phyloP scores from a whole-genome alignment of 1,140 invertebrate species.

The Triops longicaudatus region DNA sequence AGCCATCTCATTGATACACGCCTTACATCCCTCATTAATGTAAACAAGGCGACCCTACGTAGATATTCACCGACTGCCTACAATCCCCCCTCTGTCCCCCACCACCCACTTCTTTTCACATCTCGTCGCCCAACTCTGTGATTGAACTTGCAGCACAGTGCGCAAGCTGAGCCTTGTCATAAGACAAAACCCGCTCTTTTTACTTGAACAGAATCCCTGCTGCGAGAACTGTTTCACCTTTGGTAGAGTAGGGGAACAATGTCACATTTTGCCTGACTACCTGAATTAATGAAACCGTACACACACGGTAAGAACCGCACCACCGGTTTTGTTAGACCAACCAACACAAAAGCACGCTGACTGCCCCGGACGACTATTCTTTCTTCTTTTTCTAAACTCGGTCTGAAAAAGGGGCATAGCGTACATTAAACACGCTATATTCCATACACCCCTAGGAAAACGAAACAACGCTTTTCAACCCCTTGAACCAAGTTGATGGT shows the following conservation, averaged over 20 bases:
- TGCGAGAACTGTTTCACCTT: neutral
- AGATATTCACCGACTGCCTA: no score
- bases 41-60: slow-evolving; percentile 4
- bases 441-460: neutral
- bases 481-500: neutral
- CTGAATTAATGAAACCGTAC: slow-evolving; percentile 15
- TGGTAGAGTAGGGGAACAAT: neutral
- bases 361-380: no score
- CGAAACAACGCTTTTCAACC: neutral
- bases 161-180: neutral
- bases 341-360: neutral
- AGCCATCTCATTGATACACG: slow-evolving; percentile 5
- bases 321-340: neutral
- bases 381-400: neutral
- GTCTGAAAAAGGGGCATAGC: neutral
- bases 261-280: slow-evolving; percentile 4
- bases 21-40: slow-evolving; percentile 12
- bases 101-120: neutral
- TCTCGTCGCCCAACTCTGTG: neutral
- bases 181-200: neutral
- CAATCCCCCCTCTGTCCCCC: no score
- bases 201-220: neutral
- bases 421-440: neutral
- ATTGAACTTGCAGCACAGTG: neutral
- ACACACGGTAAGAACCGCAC: neutral